Evolutionary conservation across 2,113 vertebrate species (phyloP).

Genomic region (Lasiurus borealis): DNA sequence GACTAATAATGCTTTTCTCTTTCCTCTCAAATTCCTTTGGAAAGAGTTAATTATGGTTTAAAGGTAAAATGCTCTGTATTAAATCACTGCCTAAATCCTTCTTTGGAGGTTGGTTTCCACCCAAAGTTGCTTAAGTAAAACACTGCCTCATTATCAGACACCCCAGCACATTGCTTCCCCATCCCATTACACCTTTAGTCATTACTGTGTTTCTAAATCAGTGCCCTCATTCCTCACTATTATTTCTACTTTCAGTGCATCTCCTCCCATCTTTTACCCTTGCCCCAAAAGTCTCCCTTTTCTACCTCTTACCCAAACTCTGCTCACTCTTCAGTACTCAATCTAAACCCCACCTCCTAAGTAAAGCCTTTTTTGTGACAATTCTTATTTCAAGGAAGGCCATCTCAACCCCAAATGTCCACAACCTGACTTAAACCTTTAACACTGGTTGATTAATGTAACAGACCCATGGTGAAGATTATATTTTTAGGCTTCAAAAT

Average conservation of each 20-base stretch:
- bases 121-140: background rate
- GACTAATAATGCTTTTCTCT: background rate
- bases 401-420: background rate
- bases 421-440: background rate
- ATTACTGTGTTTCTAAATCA: background rate
- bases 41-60: background rate
- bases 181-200: background rate
- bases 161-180: background rate
- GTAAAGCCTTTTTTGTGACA: background rate
- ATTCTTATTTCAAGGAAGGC: background rate
- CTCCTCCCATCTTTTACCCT: background rate
- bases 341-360: background rate
- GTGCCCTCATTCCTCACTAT: background rate
- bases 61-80: background rate
- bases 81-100: slow-evolving; percentile 33
- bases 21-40: slow-evolving; percentile 25
- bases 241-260: background rate
- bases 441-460: background rate
- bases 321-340: background rate
- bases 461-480: background rate
- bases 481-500: background rate
- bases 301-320: background rate
- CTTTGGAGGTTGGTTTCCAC: background rate
- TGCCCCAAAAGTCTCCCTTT: background rate
- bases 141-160: background rate